Evolutionary conservation across 2,113 vertebrate species (phyloP).

Genomic region (Melanerpes aurifrons): DNA sequence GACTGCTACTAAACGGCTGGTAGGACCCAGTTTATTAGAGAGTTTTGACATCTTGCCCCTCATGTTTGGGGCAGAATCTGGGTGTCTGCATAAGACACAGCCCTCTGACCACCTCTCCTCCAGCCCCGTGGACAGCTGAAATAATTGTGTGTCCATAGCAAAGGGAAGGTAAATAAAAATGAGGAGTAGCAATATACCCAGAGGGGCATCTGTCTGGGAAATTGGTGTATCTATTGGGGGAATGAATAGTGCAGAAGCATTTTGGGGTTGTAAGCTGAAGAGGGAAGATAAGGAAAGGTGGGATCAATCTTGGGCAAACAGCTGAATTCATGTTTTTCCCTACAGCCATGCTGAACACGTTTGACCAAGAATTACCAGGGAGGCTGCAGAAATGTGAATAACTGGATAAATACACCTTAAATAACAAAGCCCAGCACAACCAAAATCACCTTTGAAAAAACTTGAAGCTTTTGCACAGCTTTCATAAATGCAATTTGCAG

Average conservation of each 20-base stretch:
- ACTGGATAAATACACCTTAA: not conserved
- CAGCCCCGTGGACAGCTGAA: not conserved
- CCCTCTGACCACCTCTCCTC: not conserved
- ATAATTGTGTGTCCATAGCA: not conserved
- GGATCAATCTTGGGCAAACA: not conserved
- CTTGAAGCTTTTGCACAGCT: not conserved
- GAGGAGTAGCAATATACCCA: not conserved
- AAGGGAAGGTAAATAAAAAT: not conserved
- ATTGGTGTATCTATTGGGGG: rapidly evolving
- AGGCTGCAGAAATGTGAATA: not conserved
- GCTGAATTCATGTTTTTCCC: not conserved
- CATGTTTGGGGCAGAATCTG: not conserved
- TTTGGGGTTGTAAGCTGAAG: not conserved
- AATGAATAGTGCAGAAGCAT: not conserved
- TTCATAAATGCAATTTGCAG: slow-evolving; percentile 32
- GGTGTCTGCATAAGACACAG: not conserved
- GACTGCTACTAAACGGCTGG: not conserved
- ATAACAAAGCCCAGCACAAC: not conserved
- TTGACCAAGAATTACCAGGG: not conserved
- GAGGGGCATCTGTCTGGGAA: not conserved
- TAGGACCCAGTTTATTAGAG: rapidly evolving
- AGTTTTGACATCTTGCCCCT: not conserved
- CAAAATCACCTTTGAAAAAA: slow-evolving; percentile 7
- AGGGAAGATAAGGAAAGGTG: not conserved
- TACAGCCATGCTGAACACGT: rapidly evolving